Percentiles rank a stretch among this genome's conserved stretches.
These are phyloP conservation scores for Torymus aiolomorphi DNA, from an alignment of 2,888 invertebrate genomes.

Conservation along the genomic window DNA sequence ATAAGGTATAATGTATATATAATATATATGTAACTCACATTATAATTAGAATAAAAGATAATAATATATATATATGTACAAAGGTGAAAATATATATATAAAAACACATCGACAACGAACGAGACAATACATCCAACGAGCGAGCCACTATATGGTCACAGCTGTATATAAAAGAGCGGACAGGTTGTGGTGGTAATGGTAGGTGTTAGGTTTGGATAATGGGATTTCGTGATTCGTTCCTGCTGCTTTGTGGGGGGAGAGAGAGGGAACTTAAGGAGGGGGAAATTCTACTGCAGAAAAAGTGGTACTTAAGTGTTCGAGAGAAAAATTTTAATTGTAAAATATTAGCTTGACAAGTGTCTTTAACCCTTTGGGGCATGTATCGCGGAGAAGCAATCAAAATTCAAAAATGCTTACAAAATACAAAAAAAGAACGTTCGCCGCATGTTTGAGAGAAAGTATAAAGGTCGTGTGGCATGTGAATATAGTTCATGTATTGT, in stretches of 20 bases:
- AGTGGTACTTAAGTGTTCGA: too few species aligned
- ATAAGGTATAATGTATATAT: constrained; percentile 42
- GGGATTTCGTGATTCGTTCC: neutral
- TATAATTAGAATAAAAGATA: constrained; percentile 70
- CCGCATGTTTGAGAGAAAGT: too few species aligned
- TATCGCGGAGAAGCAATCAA: neutral
- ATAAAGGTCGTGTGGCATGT: too few species aligned
- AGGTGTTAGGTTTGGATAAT: neutral
- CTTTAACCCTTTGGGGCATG: constrained; percentile 5
- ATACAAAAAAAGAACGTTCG: too few species aligned
- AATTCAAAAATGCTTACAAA: neutral
- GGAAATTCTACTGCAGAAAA: neutral
- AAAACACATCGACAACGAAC: constrained; percentile 74
- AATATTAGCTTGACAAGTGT: neutral
- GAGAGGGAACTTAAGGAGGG: neutral
- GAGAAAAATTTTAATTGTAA: neutral
- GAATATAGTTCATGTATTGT: too few species aligned
- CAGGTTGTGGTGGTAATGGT: constrained; percentile 23
- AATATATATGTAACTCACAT: constrained; percentile 69
- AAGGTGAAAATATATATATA: constrained; percentile 66
- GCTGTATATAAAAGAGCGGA: constrained; percentile 71
- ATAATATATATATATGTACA: constrained; percentile 68
- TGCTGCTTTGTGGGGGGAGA: neutral
- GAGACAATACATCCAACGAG: constrained; percentile 76
- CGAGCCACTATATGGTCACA: constrained; percentile 76